Conservation (phyloP, 2,797 vertebrate species). For the Enteromius unitaeniatus region DNA sequence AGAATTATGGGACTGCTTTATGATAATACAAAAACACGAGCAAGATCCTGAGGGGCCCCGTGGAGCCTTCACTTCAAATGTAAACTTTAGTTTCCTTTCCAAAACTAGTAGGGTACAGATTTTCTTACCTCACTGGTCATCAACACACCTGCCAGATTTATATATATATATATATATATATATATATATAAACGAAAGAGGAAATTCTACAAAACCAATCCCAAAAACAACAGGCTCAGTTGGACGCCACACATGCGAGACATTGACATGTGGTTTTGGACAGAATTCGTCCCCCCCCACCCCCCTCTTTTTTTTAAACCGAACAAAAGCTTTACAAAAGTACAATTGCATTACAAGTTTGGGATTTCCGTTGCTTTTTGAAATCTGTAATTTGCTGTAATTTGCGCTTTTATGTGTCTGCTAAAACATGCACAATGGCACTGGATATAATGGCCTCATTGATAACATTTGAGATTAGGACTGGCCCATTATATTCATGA, state of each 20-base stretch:
- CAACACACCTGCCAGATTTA: constrained; percentile 18
- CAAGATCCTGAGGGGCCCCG: background rate
- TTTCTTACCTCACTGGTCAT: constrained; percentile 13
- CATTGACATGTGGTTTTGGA: constrained; percentile 47
- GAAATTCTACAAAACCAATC: constrained; percentile 7
- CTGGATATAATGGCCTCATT: constrained; percentile 60
- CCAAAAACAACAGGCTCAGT: constrained; percentile 41
- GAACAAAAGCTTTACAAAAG: constrained; percentile 61
- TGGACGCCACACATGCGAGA: constrained; percentile 1
- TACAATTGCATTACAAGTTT: constrained; percentile 67
- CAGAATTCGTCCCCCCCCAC: constrained; percentile 28
- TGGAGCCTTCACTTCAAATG: constrained; percentile 5
- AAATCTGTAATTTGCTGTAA: constrained; percentile 70
- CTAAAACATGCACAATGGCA: constrained; percentile 60
- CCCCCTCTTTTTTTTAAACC: background rate
- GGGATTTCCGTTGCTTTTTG: constrained; percentile 71
- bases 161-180: background rate
- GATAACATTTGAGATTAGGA: constrained; percentile 74
- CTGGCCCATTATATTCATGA: constrained; percentile 67
- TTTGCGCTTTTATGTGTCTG: constrained; percentile 62
- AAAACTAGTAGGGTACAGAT: background rate
- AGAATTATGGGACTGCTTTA: constrained; percentile 76
- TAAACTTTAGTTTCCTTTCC: constrained; percentile 18
- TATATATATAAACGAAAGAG: background rate
- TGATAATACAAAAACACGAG: constrained; percentile 26